Evolutionary conservation across 2,797 vertebrate genomes (phyloP), one percentile per base, ranked within the genome.

Genomic region (Spheniscus humboldti): DNA sequence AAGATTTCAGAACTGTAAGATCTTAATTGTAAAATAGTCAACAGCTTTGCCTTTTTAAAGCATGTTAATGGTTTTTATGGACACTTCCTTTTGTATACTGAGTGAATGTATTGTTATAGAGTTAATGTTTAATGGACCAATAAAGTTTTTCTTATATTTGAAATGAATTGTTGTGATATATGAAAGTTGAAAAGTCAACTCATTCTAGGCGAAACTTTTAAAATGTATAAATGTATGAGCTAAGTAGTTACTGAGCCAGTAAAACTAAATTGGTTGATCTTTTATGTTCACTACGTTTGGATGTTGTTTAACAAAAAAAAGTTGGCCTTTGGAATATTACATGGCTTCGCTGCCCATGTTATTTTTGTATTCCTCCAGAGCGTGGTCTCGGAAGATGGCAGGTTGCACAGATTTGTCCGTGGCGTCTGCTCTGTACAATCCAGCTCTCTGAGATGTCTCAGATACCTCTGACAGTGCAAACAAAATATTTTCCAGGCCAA

Each of bases 131-230:
- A 97, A 96, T 86, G 88, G 94, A 92, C 92, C 95, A 97, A 97
- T 97, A 97, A 97, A 97, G 73, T 72, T 95, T 92, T 96, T 95
- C 94, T 93, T 97, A 96, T 48, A 66, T 97, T 97, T 93, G 72
- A 97, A 96, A 75, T n/a, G 9, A 90, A 43, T 89, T 78, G 71
- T 92, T 97, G 94, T 96, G 79, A 27, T 95, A 59, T 43, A 13
- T 85, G 78, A 67, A 82, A 76, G 18, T 66, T 88, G 84, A 74
- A 78, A 96, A 86, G 75, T 94, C 55, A 91, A 56, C 73, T 89
- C 3, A 18, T 81, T 88, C 25, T 39, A 63, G 39, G 33, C 80
- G 28, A 53, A 93, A 57, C 33, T 64, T 59, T 0, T 37, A 45
- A 76, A 47, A 50, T 48, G 11, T 6, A 17, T 48, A 35, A 60